Base-by-base conservation (phyloP, 2,888 invertebrate genomes). In the Petrolisthes cinctipes region DNA sequence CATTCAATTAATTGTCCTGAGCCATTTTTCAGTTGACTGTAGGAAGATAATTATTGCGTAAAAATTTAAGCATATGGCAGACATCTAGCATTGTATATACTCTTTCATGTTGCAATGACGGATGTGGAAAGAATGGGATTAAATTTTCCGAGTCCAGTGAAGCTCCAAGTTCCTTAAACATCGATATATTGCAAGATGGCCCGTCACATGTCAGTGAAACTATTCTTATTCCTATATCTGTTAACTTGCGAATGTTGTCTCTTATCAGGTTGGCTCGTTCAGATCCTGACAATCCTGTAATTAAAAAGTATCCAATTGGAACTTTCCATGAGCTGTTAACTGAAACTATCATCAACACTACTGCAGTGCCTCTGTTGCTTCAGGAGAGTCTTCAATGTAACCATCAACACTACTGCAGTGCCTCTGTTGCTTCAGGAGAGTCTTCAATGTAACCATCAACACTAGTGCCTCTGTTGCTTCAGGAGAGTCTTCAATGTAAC, bases 161-260 rank as follows among this genome's bases (percentile, higher is more conserved):
- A 20, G 75, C 75, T 20, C 75, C 75, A 23, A 75, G 75, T 11
- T 6, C 75, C 6, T n/a, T 23, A 7, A 75, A 20, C 75, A 75
- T 75, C 7, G 75, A 11, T 7, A 75, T 20, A 75, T 75, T 6
- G n/a, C n/a, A 75, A 11, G 75, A 75, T 7, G 75, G 75, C 7
- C 75, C 75, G n/a, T 75, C 75, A 75, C 75, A 75, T 11, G 75
- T n/a, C n/a, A 75, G 75, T 6, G 75, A n/a, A n/a, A 75, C n/a
- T 6, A 23, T 6, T n/a, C n/a, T 75, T 6, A 75, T n/a, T n/a
- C 75, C 75, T 6, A 75, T 23, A 75, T 75, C 75, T 75, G n/a
- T 23, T n/a, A 61, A 14, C 61, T 9, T 61, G 61, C 14, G n/a
- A 7, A 75, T 7, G 75, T n/a, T 11, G 5, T 75, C 20, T 11